Evolutionary conservation across 1,140 invertebrate species (phyloP), one percentile per base, ranked within the genome.

Genomic region (Ceratina calcarata): DNA sequence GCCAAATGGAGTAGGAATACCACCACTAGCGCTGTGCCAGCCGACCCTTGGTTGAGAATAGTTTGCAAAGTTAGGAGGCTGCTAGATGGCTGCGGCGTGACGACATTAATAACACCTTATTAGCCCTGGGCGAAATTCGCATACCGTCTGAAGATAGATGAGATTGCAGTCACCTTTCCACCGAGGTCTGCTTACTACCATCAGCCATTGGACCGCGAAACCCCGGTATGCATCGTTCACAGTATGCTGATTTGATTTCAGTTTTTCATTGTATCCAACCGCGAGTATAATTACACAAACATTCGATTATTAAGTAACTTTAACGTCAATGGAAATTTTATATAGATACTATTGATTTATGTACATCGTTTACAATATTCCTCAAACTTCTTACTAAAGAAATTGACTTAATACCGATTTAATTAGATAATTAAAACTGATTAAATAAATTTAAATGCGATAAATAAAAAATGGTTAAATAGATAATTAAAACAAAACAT

Each of bases 71-170:
- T 88, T 87, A 82, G 81, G 73, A 81, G 57, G 81, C 66, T 87
- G 84, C 84, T 84, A 80, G 86, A 86, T 84, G 78, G 65, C 81
- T 81, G 80, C 82, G 84, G 84, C 84, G 81, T 88, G 84, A 86
- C 76, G 86, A 86, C 83, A 88, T 88, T 88, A 88, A 88, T 88
- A 88, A 88, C 84, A 88, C 81, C 86, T 88, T 87, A 88, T 88
- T 88, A 88, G 84, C 86, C 79, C 62, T 81, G 78, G 84, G 79
- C 81, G 62, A 67, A 84, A 60, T 76, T 82, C 82, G 79, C 83
- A 87, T 85, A 78, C 83, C 67, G 65, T 68, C 74, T 32, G 61
- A 86, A 86, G 81, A 88, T 86, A 82, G 77, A 88, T 86, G 86
- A 70, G 78, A 87, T 80, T 81, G 82, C 68, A 72, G 76, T 82